Evolutionary conservation across 2,797 vertebrate genomes (phyloP), one percentile per base, ranked within the genome.

Genomic region (Cichlasoma orientale): DNA sequence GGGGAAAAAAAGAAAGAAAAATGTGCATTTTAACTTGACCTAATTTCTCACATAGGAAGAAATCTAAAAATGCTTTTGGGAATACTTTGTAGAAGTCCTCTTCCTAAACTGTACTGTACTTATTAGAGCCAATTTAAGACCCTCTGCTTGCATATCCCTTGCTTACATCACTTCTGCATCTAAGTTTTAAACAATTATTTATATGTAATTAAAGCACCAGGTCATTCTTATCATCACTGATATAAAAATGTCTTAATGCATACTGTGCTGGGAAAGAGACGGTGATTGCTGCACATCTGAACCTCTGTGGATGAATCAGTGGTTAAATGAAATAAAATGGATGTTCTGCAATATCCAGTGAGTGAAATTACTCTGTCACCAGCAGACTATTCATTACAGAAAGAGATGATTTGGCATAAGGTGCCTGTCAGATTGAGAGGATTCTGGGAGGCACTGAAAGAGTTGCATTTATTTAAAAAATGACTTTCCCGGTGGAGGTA

Each of bases 331-430:
- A 74, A 82, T 53, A 21, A 87, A 79, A 73, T 72, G 18, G 68
- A 78, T 75, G 58, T 54, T 56, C 56, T 23, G 77, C 53, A 80
- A 79, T 56, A 75, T 33, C 76, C 74, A 61, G 38, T 13, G 55
- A 80, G 75, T 68, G 75, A 74, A 83, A 87, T 4, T 79, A 73
- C 80, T 84, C 75, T n/a, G 58, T 83, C 82, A 70, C 76, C 59
- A 9, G 75, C 72, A n/a, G 52, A 21, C 72, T 50, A 56, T 82
- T 85, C 53, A 82, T 89, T 84, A 82, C 52, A 50, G 76, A 56
- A 33, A 74, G 78, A 84, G 80, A 56, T 36, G 69, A 82, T 82
- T 75, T 86, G 84, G 79, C 79, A 79, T 54, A 38, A 78, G 75
- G 50, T 53, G 61, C 44, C 77, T 41, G 57, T 89, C 77, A 69